Evolutionary conservation across 2,113 vertebrate species (phyloP), one percentile per base, ranked within the genome.

Genomic region (Apteryx mantelli): DNA sequence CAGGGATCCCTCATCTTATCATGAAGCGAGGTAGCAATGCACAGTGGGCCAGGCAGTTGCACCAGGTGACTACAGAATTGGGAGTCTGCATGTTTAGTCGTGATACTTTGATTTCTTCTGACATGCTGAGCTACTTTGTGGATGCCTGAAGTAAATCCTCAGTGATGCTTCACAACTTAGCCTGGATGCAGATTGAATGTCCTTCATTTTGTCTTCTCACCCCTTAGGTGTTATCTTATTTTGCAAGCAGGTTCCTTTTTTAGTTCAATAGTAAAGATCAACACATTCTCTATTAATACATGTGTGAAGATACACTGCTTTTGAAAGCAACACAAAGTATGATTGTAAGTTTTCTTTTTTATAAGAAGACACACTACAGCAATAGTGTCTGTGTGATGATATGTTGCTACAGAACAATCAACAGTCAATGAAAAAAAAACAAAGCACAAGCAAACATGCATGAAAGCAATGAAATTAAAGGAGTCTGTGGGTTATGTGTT

Each of bases 11-110:
- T 60, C 9, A 53, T 16, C 5, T 78, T 60, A 40, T 7, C 11
- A 55, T 50, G 12, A 81, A 53, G 7, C 0, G 2, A 71, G 4
- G 13, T 9, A 60, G 11, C 24, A 11, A 8, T 13, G 9, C 38
- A 36, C 28, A 32, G 60, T 12, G 9, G 5, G 14, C 60, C 40
- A 61, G 55, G 4, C 24, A 36, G 9, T 55, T 60, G 50, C 34
- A 13, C 12, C 12, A 71, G n/a, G 7, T 64, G 14, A 36, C 21
- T 38, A 65, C 50, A 61, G 9, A 40, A 76, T 18, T 38, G 10
- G 3, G 24, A 34, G 5, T 4, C 5, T 19, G 9, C 14, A 34
- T 30, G 11, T 60, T 66, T 60, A 66, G 18, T 46, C 16, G 61
- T 61, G 16, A 36, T 85, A 4, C 44, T 48, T 56, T 69, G 3